phyloP scores from a whole-genome alignment of 1,140 invertebrate species.

The Palaemon carinicauda region DNA sequence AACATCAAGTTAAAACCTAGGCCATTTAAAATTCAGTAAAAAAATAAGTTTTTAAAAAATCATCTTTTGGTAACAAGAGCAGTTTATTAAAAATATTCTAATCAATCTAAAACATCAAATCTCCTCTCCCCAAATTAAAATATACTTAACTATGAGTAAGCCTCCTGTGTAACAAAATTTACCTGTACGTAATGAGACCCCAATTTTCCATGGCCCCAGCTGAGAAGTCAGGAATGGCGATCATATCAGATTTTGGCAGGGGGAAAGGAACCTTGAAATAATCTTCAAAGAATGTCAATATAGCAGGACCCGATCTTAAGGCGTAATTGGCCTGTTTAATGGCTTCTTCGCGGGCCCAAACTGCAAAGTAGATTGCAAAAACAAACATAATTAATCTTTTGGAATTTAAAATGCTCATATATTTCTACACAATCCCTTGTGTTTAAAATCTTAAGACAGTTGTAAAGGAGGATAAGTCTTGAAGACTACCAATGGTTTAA shows the following conservation, averaged over 20 bases:
- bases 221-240: conserved; percentile 85
- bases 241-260: conserved; percentile 80
- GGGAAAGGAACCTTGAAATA: conserved; percentile 78
- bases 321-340: conserved; percentile 78
- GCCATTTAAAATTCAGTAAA: too few species aligned
- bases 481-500: too few species aligned
- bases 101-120: too few species aligned
- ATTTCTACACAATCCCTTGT: too few species aligned
- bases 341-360: conserved; percentile 85
- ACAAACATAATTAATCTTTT: neutral
- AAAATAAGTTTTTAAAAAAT: too few species aligned
- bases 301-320: conserved; percentile 71
- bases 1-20: too few species aligned
- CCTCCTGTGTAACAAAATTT: too few species aligned
- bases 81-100: too few species aligned
- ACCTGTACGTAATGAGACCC: conserved; percentile 82
- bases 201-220: conserved; percentile 68
- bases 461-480: too few species aligned
- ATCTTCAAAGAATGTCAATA: conserved; percentile 74
- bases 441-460: too few species aligned
- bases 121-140: neutral
- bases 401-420: too few species aligned
- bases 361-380: conserved; percentile 69
- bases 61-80: too few species aligned
- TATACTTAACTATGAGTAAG: neutral